A percentile compares a stretch with the other conserved stretches of the same genome.
phyloP scores from a whole-genome alignment of 2,113 vertebrate genomes.

The Pelodiscus sinensis region DNA sequence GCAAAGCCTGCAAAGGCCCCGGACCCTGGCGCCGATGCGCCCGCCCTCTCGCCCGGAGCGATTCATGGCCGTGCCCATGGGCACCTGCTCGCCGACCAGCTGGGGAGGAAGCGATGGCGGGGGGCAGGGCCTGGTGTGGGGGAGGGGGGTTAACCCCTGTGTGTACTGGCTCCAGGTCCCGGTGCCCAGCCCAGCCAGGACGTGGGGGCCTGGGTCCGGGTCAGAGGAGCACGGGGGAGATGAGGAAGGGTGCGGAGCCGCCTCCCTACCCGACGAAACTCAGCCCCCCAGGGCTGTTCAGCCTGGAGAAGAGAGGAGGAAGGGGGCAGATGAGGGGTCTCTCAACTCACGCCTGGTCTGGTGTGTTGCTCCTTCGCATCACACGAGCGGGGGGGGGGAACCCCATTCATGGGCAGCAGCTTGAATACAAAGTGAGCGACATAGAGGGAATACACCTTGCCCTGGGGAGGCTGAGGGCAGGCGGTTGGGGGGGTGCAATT shows the following conservation, averaged over 20 bases:
- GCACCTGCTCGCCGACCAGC: neutral
- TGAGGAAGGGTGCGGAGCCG: too few relatives aligned
- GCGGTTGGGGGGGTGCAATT: too few relatives aligned
- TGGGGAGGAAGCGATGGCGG: neutral
- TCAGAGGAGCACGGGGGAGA: too few relatives aligned
- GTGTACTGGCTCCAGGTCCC: neutral
- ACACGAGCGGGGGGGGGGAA: too few relatives aligned
- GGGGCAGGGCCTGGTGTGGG: neutral
- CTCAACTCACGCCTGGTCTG: neutral
- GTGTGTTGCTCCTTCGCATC: too few relatives aligned
- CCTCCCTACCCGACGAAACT: too few relatives aligned
- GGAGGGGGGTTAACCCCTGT: neutral
- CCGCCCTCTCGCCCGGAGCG: neutral
- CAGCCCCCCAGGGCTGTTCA: neutral
- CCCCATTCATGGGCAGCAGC: too few relatives aligned
- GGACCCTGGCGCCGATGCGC: neutral
- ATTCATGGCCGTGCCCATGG: neutral
- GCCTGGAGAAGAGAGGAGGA: neutral
- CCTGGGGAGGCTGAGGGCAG: too few relatives aligned
- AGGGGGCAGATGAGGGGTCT: neutral
- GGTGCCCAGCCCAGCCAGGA: too few relatives aligned
- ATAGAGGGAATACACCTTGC: too few relatives aligned
- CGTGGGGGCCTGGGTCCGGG: too few relatives aligned
- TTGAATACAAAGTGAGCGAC: too few relatives aligned
- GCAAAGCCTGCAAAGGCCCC: neutral